Percentiles rank a stretch among this genome's conserved stretches.
phyloP scores from a whole-genome alignment of 2,888 invertebrate genomes.

The Polia nebulosa region DNA sequence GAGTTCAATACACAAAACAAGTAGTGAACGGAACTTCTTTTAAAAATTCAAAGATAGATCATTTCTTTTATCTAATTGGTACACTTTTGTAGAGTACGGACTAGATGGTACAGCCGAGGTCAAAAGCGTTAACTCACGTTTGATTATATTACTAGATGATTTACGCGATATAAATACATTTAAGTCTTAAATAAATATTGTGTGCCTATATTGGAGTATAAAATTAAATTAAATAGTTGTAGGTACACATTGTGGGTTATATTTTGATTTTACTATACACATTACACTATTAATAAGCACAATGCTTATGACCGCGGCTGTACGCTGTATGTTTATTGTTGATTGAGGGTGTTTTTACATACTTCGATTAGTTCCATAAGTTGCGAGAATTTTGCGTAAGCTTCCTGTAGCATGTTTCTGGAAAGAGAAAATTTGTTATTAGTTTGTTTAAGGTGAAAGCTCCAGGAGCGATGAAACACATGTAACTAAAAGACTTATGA shows the following conservation, averaged over 20 bases:
- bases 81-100: conserved; percentile 77
- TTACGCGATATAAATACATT: conserved; percentile 41
- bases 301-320: conserved; percentile 70
- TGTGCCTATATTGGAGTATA: conserved; percentile 34
- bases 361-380: conserved; percentile 78
- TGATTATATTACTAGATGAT: conserved; percentile 4
- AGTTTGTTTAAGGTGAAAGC: too few relatives aligned
- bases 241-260: conserved; percentile 39
- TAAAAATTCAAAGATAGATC: conserved; percentile 64
- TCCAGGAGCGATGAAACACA: too few relatives aligned
- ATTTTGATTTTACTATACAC: conserved; percentile 53
- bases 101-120: conserved; percentile 76
- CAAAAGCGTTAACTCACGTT: conserved; percentile 63
- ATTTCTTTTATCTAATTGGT: conserved; percentile 68
- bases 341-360: conserved; percentile 73
- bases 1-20: conserved; percentile 22
- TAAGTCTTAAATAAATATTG: conserved; percentile 37
- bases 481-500: too few relatives aligned
- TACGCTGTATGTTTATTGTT: conserved; percentile 59
- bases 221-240: conserved; percentile 34
- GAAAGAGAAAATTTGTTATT: conserved; percentile 51
- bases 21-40: conserved; percentile 74
- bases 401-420: conserved; percentile 87
- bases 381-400: conserved; percentile 81
- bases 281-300: conserved; percentile 48